These are phyloP conservation scores for Philonicus albiceps DNA, from an alignment of 2,888 invertebrate genomes.

Conservation along the genomic window DNA sequence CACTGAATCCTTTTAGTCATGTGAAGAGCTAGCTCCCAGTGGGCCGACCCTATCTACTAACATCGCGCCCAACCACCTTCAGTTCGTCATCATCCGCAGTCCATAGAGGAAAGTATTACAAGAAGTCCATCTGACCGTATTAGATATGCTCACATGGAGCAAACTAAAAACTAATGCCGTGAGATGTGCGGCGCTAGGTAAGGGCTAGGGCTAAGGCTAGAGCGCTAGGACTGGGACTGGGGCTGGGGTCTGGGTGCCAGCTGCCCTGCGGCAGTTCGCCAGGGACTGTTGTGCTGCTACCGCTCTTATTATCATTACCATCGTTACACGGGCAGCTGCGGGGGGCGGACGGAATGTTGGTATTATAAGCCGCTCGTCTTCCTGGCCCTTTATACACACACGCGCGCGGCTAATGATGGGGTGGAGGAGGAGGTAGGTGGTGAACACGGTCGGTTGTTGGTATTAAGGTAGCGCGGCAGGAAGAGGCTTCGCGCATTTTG, in stretches of 20 bases:
- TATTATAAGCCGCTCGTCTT: neutral
- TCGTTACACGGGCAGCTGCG: neutral
- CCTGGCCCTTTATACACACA: neutral
- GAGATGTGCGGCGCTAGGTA: conserved; percentile 29
- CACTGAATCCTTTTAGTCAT: conserved; percentile 26
- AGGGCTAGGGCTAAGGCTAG: neutral
- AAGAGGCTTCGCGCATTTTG: neutral
- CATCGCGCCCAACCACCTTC: neutral
- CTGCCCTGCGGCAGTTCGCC: neutral
- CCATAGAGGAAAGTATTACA: conserved; percentile 35
- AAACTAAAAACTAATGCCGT: conserved; percentile 41
- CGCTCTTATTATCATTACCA: neutral
- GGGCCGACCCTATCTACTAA: neutral
- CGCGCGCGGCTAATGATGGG: neutral
- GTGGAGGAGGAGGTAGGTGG: too few relatives aligned
- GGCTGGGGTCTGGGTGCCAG: neutral
- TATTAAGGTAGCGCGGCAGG: neutral
- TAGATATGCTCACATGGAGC: conserved; percentile 40
- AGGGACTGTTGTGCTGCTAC: neutral
- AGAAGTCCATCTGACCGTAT: conserved; percentile 42
- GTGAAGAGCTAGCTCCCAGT: neutral
- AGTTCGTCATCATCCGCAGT: conserved; percentile 16
- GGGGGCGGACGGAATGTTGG: neutral
- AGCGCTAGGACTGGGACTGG: neutral
- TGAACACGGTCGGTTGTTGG: neutral